Evolutionary conservation across 2,797 vertebrate genomes (phyloP).

Genomic region (Oryzias dopingdopingensis): DNA sequence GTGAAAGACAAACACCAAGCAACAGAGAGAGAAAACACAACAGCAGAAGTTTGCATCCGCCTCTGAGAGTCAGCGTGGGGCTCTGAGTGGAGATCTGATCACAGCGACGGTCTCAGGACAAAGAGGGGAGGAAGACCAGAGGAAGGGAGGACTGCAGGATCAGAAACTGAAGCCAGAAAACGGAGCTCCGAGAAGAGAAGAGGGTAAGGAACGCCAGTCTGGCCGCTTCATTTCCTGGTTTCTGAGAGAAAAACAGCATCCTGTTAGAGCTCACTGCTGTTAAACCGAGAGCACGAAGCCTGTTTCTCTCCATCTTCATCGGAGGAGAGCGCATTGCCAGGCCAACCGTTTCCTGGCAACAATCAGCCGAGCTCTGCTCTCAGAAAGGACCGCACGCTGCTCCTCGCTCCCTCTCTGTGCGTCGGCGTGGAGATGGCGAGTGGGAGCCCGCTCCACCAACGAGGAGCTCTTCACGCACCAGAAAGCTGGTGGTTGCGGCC

Average conservation of each 20-base stretch:
- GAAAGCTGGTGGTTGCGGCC: constrained; percentile 5
- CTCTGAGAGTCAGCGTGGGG: constrained; percentile 24
- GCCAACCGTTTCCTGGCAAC: constrained; percentile 81
- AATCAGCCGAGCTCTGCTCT: constrained; percentile 69
- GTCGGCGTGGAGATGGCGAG: constrained; percentile 18
- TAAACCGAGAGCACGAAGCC: constrained; percentile 22
- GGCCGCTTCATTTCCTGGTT: constrained; percentile 8
- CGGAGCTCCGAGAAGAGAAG: constrained; percentile 10
- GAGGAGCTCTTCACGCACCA: constrained; percentile 18
- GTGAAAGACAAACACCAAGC: constrained; percentile 58
- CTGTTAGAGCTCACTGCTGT: constrained; percentile 15
- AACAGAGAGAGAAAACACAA: constrained; percentile 26
- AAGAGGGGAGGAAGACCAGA: constrained; percentile 7
- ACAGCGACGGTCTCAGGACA: constrained; percentile 13
- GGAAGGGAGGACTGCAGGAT: constrained; percentile 5
- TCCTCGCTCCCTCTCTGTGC: constrained; percentile 38
- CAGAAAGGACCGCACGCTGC: constrained; percentile 67
- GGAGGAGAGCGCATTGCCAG: constrained; percentile 64
- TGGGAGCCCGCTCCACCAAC: constrained; percentile 14
- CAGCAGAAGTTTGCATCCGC: constrained; percentile 50
- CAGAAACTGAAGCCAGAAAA: constrained; percentile 17
- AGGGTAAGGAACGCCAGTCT: constrained; percentile 49
- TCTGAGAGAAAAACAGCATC: neutral
- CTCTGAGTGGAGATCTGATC: constrained; percentile 36
- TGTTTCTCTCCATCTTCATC: constrained; percentile 43